These are phyloP conservation scores for Clanis bilineata DNA, from an alignment of 2,888 invertebrate species.

Conservation along the genomic window DNA sequence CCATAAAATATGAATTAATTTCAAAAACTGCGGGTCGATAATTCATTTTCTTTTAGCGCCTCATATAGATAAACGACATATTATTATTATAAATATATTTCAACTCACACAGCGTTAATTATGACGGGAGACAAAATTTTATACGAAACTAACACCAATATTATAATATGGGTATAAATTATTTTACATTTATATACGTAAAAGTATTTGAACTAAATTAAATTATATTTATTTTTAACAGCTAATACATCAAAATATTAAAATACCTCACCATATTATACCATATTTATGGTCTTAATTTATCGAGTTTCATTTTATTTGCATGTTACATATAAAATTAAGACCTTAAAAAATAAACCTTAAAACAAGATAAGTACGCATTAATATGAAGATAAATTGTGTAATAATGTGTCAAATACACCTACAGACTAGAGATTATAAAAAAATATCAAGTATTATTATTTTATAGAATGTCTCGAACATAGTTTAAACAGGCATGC, in stretches of 20 bases:
- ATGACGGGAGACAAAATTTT: constrained; percentile 39
- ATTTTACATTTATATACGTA: constrained; percentile 18
- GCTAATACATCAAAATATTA: not conserved
- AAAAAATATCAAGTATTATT: not conserved
- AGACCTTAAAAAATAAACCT: no score
- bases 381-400: not conserved
- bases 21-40: no score
- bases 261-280: not conserved
- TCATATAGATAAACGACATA: no score
- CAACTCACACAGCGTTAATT: constrained; percentile 34
- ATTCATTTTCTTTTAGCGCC: no score
- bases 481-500: not conserved
- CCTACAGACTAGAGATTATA: not conserved
- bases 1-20: no score
- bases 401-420: not conserved
- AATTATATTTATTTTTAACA: not conserved
- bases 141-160: constrained; percentile 49
- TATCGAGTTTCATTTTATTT: not conserved
- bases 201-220: not conserved
- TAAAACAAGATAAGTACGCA: not conserved
- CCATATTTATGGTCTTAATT: not conserved
- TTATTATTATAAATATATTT: constrained; percentile 19
- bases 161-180: constrained; percentile 32
- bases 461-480: not conserved
- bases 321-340: not conserved